phyloP scores from a whole-genome alignment of 2,113 vertebrate genomes.

The Pterophyllum scalare region DNA sequence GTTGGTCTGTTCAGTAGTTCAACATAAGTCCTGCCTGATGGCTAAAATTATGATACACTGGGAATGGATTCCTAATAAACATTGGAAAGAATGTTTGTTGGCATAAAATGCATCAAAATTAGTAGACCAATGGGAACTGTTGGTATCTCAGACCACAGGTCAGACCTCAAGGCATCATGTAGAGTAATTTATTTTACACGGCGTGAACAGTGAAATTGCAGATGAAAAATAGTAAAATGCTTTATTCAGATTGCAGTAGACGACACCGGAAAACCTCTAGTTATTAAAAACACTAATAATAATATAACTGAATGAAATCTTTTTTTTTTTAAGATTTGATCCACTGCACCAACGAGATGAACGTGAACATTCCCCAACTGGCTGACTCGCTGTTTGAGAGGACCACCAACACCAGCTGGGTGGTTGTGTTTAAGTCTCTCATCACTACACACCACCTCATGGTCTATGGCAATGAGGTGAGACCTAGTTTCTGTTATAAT shows the following conservation, averaged over 20 bases:
- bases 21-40: neutral
- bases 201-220: too few species aligned
- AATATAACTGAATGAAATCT: neutral
- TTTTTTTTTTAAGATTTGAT: constrained; percentile 87
- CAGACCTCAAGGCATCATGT: too few species aligned
- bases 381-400: constrained; percentile 96
- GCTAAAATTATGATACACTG: neutral
- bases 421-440: constrained; percentile 98
- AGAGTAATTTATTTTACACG: too few species aligned
- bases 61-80: neutral
- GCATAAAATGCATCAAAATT: neutral
- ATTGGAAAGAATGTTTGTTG: neutral
- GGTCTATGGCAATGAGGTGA: constrained; percentile 98
- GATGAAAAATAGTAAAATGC: neutral
- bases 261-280: neutral
- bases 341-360: constrained; percentile 98
- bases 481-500: neutral
- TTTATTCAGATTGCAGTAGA: neutral
- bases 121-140: neutral
- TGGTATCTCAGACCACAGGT: neutral
- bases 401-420: constrained; percentile 98
- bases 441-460: constrained; percentile 98
- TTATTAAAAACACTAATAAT: neutral
- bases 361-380: constrained; percentile 98
- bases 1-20: constrained; percentile 18